These are phyloP conservation scores for Nomada ruficornis DNA, from an alignment of 2,888 invertebrate genomes.

Conservation along the genomic window DNA sequence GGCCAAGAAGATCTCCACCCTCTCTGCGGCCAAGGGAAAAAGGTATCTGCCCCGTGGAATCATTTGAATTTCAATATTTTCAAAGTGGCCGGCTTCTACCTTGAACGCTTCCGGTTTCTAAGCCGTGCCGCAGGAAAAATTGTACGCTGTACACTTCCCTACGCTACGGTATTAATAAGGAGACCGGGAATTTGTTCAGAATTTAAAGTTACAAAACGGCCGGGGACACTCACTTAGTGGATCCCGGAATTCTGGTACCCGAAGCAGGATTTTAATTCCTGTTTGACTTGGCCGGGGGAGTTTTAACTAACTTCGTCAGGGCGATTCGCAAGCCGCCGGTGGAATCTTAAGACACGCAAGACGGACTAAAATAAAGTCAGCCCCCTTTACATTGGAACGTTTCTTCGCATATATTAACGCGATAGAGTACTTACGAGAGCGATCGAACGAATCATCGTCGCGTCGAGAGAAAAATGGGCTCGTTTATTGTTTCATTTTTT, in stretches of 20 bases:
- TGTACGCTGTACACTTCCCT: not conserved
- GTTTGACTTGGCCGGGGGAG: constrained; percentile 4
- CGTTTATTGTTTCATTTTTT: constrained; percentile 1
- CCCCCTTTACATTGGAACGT: not conserved
- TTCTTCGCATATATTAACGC: not conserved
- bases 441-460: not conserved
- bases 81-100: not conserved
- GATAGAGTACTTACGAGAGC: constrained; percentile 1
- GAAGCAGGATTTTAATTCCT: not conserved
- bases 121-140: not conserved
- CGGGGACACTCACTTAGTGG: not conserved
- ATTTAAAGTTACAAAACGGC: not conserved
- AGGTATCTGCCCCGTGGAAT: not conserved
- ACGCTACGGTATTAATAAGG: not conserved
- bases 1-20: not conserved
- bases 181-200: not conserved
- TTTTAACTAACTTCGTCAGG: constrained; percentile 3
- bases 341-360: not conserved
- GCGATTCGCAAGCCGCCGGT: not conserved
- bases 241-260: not conserved
- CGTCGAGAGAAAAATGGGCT: not conserved
- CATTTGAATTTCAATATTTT: constrained; percentile 48
- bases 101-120: not conserved
- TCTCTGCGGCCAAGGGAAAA: constrained; percentile 9
- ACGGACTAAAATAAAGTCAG: not conserved